Evolutionary conservation across 2,113 vertebrate genomes (phyloP).

Genomic region (Rousettus leschenaultii): DNA sequence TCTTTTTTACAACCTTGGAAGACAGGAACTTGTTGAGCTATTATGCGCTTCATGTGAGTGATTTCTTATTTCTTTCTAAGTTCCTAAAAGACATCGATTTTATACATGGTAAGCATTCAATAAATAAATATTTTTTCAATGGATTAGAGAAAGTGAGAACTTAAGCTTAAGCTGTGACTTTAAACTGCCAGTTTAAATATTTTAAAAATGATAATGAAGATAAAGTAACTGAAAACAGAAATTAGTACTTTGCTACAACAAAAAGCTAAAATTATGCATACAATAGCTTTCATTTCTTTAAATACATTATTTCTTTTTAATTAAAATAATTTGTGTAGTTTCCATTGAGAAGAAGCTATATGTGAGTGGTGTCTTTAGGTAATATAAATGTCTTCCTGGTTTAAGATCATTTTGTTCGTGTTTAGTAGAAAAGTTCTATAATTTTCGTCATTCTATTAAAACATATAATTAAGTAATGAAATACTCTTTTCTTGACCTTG

Average conservation of each 20-base stretch:
- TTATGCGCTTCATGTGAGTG: background rate
- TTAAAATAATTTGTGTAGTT: background rate
- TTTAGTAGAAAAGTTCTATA: conserved; percentile 31
- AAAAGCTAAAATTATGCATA: conserved; percentile 31
- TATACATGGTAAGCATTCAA: background rate
- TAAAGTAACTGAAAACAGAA: conserved; percentile 40
- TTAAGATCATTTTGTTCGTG: conserved; percentile 51
- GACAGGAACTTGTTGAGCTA: background rate
- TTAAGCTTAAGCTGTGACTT: background rate
- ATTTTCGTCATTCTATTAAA: conserved; percentile 31
- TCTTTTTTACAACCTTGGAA: background rate
- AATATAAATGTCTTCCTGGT: background rate
- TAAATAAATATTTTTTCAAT: background rate
- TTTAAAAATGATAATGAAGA: background rate
- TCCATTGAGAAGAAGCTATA: conserved; percentile 26
- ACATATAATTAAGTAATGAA: background rate
- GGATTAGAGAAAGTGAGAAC: background rate
- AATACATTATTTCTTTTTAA: conserved; percentile 31
- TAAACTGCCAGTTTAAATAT: background rate
- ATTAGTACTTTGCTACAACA: background rate
- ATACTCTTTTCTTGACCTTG: background rate
- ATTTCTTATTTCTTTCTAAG: background rate
- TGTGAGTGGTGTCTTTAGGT: background rate
- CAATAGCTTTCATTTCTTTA: background rate
- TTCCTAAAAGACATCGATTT: background rate